phyloP scores from a whole-genome alignment of 2,888 invertebrate species.

The Chymomyza fuscimana region DNA sequence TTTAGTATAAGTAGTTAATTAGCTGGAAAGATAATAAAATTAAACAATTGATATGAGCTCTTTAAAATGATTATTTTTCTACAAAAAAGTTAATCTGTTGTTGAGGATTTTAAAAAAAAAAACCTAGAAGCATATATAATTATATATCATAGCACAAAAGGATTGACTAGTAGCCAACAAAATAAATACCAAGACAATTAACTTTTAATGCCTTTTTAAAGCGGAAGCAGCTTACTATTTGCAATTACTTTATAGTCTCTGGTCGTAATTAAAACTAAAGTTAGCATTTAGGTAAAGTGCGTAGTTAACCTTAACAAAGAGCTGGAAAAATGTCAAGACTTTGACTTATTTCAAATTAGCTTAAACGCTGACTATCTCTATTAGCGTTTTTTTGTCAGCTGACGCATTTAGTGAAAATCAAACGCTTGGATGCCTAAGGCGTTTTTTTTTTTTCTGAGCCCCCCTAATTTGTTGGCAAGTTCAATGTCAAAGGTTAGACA shows the following conservation, averaged over 20 bases:
- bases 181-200: not conserved
- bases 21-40: not conserved
- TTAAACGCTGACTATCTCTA: not conserved
- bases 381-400: not conserved
- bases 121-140: not conserved
- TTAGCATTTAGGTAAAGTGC: not conserved
- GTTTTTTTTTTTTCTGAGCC: slow-evolving; percentile 20
- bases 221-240: not conserved
- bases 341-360: not conserved
- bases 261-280: not conserved
- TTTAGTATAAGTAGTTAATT: not conserved
- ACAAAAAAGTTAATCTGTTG: not conserved
- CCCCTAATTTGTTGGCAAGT: slow-evolving; percentile 51
- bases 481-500: slow-evolving; percentile 66
- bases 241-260: not conserved
- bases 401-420: not conserved
- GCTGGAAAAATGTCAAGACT: not conserved
- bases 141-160: not conserved
- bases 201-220: not conserved
- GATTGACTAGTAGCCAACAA: not conserved
- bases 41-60: not conserved
- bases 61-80: no score
- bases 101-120: not conserved
- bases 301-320: not conserved
- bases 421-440: slow-evolving; percentile 20